These are phyloP conservation scores for Diplodus puntazzo DNA, from an alignment of 2,797 vertebrate species.

Conservation along the genomic window DNA sequence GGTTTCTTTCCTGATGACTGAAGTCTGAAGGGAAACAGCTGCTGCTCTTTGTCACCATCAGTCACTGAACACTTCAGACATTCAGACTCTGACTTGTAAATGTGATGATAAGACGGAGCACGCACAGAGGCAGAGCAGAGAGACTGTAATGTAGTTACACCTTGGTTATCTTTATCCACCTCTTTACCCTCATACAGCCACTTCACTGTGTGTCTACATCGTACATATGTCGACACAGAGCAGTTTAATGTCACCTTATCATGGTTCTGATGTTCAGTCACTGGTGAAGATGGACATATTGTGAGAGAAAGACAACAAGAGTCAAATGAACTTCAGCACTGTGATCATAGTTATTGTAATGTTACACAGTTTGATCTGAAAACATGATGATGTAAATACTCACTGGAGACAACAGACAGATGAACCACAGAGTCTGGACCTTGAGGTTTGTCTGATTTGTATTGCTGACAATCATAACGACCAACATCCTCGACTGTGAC, in stretches of 20 bases:
- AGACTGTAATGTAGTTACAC: accelerated
- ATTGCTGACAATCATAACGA: accelerated
- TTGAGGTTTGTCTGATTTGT: accelerated
- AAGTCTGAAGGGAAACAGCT: no score
- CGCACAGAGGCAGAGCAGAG: accelerated
- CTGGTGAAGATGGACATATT: no score
- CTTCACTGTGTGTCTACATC: accelerated
- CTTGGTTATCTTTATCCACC: accelerated
- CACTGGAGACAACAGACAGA: constrained; percentile 8
- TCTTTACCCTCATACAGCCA: accelerated
- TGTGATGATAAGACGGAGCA: accelerated
- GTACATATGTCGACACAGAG: accelerated
- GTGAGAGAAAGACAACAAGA: no score
- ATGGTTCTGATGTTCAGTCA: accelerated
- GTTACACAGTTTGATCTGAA: background rate
- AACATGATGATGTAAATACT: constrained; percentile 5
- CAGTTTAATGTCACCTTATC: background rate
- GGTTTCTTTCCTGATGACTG: no score
- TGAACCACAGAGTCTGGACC: accelerated
- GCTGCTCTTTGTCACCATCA: no score
- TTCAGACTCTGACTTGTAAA: background rate
- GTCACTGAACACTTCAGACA: background rate
- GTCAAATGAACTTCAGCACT: no score
- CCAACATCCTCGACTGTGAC: background rate
- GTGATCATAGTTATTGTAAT: no score